Evolutionary conservation across 2,797 vertebrate species (phyloP).

Genomic region (Oreochromis mossambicus): DNA sequence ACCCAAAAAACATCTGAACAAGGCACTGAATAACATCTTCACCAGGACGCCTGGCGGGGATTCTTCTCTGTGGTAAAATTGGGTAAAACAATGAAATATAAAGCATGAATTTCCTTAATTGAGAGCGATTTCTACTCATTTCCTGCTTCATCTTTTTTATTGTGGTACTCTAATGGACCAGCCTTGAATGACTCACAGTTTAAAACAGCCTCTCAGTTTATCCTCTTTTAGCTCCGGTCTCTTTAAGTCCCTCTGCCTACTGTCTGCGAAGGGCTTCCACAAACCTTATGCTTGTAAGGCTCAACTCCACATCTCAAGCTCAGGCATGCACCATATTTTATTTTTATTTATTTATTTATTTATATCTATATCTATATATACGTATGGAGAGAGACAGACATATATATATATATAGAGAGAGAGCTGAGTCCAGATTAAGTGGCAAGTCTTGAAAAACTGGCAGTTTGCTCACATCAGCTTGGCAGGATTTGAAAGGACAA

Average conservation of each 20-base stretch:
- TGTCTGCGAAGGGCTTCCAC: background rate
- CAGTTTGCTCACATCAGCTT: background rate
- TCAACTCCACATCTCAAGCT: background rate
- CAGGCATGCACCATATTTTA: background rate
- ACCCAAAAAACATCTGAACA: slow-evolving; percentile 1
- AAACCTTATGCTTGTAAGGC: background rate
- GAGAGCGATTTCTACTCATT: background rate
- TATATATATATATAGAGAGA: no score
- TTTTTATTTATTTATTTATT: background rate
- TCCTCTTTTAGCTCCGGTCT: background rate
- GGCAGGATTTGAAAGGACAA: background rate
- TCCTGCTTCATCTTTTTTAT: background rate
- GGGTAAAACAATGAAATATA: background rate
- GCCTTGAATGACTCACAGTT: background rate
- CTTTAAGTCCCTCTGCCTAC: background rate
- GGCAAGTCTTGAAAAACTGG: background rate
- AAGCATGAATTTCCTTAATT: background rate
- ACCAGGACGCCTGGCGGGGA: background rate
- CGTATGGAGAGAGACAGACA: rapidly evolving
- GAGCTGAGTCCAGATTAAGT: background rate
- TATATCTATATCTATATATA: background rate
- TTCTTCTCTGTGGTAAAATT: background rate
- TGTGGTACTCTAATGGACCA: background rate
- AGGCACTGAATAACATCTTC: slow-evolving; percentile 49
- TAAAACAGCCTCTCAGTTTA: background rate